phyloP scores from a whole-genome alignment of 2,888 invertebrate species.

The Girardia tigrina region DNA sequence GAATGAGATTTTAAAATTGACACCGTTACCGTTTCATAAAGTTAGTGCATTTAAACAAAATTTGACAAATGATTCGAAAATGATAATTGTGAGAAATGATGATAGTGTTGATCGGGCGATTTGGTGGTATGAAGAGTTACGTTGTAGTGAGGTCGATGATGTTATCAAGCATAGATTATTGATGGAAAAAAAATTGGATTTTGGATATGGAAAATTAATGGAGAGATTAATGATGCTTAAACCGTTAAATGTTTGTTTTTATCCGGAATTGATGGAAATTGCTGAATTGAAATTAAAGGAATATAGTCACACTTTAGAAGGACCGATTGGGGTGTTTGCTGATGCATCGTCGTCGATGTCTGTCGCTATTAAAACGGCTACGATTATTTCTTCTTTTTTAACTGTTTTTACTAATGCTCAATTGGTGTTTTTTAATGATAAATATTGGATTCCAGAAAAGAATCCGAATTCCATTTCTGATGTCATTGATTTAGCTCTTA shows the following conservation, averaged over 20 bases:
- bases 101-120: conserved; percentile 34
- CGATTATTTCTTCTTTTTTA: conserved; percentile 48
- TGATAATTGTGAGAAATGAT: conserved; percentile 40
- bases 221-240: conserved; percentile 44
- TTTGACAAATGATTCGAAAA: conserved; percentile 44
- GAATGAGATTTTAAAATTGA: conserved; percentile 43
- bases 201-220: conserved; percentile 48
- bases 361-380: conserved; percentile 47
- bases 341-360: conserved; percentile 49
- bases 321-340: conserved; percentile 48
- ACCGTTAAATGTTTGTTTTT: background rate
- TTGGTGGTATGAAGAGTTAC: conserved; percentile 48
- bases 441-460: conserved; percentile 41
- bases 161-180: conserved; percentile 41
- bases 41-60: conserved; percentile 35
- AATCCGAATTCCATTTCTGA: conserved; percentile 45
- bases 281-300: conserved; percentile 37
- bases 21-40: conserved; percentile 42
- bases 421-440: conserved; percentile 46
- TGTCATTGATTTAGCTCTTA: conserved; percentile 45
- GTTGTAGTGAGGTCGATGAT: conserved; percentile 42
- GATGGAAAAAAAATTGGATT: conserved; percentile 41
- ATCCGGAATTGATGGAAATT: conserved; percentile 26
- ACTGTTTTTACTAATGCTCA: conserved; percentile 46
- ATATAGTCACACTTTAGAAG: conserved; percentile 39